Percentiles rank a stretch among this genome's conserved stretches.
phyloP scores from a whole-genome alignment of 2,888 invertebrate genomes.

The Dendrolimus houi region DNA sequence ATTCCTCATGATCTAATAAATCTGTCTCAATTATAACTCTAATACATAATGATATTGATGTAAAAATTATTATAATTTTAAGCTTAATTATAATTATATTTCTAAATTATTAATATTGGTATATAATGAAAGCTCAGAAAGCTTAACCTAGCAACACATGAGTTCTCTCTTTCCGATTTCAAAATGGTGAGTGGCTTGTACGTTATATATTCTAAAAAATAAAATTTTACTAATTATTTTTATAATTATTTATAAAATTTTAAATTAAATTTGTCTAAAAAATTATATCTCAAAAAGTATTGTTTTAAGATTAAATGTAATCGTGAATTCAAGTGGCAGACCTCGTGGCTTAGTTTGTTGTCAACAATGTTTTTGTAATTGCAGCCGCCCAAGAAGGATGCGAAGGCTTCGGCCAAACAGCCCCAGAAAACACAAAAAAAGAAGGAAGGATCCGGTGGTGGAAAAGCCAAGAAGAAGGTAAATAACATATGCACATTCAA shows the following conservation, averaged over 20 bases:
- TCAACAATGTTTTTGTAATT: conserved; percentile 49
- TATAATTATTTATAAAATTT: conserved; percentile 3
- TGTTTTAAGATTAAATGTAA: background rate
- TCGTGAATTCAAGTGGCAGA: conserved; percentile 11
- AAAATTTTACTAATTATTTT: conserved; percentile 4
- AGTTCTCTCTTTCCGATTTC: conserved; percentile 59
- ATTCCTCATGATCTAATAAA: no score
- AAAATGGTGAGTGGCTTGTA: conserved; percentile 64
- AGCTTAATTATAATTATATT: no score
- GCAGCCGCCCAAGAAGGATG: conserved; percentile 95
- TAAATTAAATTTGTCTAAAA: no score
- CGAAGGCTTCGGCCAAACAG: conserved; percentile 92
- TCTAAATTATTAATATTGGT: no score
- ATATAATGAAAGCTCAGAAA: no score
- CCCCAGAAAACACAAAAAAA: conserved; percentile 96
- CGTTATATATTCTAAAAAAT: conserved; percentile 7
- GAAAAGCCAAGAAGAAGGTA: conserved; percentile 98
- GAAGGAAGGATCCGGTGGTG: conserved; percentile 96
- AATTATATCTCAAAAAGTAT: background rate
- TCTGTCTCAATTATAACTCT: no score
- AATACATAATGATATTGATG: no score
- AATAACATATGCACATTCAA: conserved; percentile 19
- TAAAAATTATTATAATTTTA: no score
- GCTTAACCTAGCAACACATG: conserved; percentile 22
- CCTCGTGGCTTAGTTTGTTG: conserved; percentile 57